Evolutionary conservation across 2,888 invertebrate genomes (phyloP).

Genomic region (Cryptus viduatorius): DNA sequence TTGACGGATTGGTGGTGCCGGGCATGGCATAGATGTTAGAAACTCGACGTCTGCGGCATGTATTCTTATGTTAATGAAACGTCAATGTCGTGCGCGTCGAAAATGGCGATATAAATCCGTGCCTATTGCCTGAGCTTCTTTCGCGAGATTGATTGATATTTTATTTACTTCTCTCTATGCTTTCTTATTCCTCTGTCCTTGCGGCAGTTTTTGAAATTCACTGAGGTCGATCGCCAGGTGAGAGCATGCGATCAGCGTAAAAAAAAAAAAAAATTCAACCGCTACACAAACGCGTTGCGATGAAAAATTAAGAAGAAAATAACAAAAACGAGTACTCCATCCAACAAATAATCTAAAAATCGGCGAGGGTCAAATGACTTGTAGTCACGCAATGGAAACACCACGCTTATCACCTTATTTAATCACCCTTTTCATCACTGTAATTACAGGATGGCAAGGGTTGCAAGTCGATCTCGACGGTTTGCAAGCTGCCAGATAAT

Average conservation of each 20-base stretch:
- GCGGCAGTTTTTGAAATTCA: conserved; percentile 32
- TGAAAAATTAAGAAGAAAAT: conserved; percentile 23
- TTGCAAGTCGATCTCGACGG: conserved; percentile 28
- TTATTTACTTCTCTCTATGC: conserved; percentile 22
- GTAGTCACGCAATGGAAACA: conserved; percentile 67
- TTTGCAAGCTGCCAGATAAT: conserved; percentile 26
- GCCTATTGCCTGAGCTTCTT: neutral
- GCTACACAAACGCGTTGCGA: conserved; percentile 20
- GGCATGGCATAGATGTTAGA: neutral
- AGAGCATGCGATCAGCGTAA: neutral
- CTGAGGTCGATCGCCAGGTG: conserved; percentile 1
- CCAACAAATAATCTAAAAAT: conserved; percentile 56
- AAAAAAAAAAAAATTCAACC: conserved; percentile 51
- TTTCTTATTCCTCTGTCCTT: conserved; percentile 6
- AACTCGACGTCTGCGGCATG: conserved; percentile 86
- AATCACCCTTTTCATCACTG: conserved; percentile 39
- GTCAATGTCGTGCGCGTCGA: conserved; percentile 51
- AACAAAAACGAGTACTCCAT: conserved; percentile 9
- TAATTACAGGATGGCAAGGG: conserved; percentile 53
- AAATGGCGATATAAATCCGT: neutral
- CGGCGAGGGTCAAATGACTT: conserved; percentile 55
- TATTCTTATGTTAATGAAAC: conserved; percentile 87
- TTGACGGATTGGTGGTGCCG: conserved; percentile 79
- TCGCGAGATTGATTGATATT: conserved; percentile 36
- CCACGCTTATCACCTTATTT: conserved; percentile 55